Evolutionary conservation across 2,113 vertebrate species (phyloP), one percentile per base, ranked within the genome.

Genomic region (Pelecanoides urinatrix): DNA sequence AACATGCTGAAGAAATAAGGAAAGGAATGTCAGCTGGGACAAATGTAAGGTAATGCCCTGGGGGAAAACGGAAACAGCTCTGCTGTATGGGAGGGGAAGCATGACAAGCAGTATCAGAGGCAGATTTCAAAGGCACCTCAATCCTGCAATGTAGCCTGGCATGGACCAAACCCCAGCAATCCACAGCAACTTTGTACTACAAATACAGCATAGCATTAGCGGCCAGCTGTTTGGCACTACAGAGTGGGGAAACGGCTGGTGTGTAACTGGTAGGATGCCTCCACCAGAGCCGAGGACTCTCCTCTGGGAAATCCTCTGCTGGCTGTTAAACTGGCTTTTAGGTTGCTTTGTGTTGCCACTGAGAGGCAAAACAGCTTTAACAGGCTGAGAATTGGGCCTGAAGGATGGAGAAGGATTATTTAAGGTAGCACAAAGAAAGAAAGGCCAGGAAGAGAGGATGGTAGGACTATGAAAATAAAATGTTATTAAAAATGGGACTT

Each of bases 1-100:
- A 96, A 86, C 67, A 49, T 83, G 87, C 81, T 55, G 71, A 95
- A 80, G 84, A 95, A 95, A 88, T 94, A 85, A 94, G 67, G 78
- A 86, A 93, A 80, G 75, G 83, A 92, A 88, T 81, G 86, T 80
- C 83, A 94, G 73, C 74, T 78, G 82, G 92, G 84, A 88, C 88
- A 94, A 90, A 94, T 86, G 80, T 50, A 74, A 92, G 68, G 72
- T 77, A 96, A 92, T 92, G 62, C 70, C 84, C 26, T 45, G 36
- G 55, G 36, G 68, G 74, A 29, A 88, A 68, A 76, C 2, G 8
- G 76, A 52, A 93, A 55, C 68, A 38, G 55, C 34, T 85, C 63
- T 88, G 56, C 66, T 75, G 30, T 45, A 77, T 86, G 76, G 50
- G 38, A 81, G 26, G 30, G 65, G 45, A 90, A 78, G 58, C 38